A percentile compares a stretch with the other conserved stretches of the same genome.
These are phyloP conservation scores for Nebria ingens DNA, from an alignment of 1,140 invertebrate species.

Conservation along the genomic window DNA sequence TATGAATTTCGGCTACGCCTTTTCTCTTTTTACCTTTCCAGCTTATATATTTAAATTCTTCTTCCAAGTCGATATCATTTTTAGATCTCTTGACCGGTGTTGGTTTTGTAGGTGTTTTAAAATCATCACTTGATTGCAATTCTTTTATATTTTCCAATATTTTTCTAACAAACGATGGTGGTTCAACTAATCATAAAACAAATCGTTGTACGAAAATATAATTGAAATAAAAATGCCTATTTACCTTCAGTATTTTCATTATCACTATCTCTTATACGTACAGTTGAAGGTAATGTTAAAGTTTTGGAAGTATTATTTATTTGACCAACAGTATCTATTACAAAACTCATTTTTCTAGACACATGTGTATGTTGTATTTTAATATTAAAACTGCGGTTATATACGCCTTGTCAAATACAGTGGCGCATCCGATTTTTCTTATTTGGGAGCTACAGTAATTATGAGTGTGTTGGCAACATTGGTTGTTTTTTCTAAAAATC, in stretches of 20 bases:
- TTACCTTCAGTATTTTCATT: not conserved
- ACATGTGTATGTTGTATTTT: too few species aligned
- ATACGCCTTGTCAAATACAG: not conserved
- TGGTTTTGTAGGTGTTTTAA: constrained; percentile 10
- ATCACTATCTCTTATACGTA: not conserved
- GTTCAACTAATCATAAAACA: constrained; percentile 12
- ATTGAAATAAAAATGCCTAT: too few species aligned
- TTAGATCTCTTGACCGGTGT: constrained; percentile 10
- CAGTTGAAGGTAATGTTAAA: not conserved
- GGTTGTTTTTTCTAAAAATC: too few species aligned
- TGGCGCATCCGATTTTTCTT: too few species aligned
- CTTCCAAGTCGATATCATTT: constrained; percentile 15
- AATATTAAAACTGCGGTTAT: not conserved
- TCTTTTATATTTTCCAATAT: constrained; percentile 12
- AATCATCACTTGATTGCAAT: constrained; percentile 18
- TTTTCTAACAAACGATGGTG: constrained; percentile 15
- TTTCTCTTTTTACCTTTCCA: constrained; percentile 26
- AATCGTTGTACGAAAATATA: too few species aligned
- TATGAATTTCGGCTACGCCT: not conserved
- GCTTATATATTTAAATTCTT: constrained; percentile 26
- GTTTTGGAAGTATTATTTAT: constrained; percentile 13
- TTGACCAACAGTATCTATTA: constrained; percentile 30
- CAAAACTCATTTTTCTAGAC: constrained; percentile 27
- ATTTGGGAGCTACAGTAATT: too few species aligned
- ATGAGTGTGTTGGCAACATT: too few species aligned